Conservation (phyloP, 92 coral and sea anemone genomes). For the Bergia sp. region DNA sequence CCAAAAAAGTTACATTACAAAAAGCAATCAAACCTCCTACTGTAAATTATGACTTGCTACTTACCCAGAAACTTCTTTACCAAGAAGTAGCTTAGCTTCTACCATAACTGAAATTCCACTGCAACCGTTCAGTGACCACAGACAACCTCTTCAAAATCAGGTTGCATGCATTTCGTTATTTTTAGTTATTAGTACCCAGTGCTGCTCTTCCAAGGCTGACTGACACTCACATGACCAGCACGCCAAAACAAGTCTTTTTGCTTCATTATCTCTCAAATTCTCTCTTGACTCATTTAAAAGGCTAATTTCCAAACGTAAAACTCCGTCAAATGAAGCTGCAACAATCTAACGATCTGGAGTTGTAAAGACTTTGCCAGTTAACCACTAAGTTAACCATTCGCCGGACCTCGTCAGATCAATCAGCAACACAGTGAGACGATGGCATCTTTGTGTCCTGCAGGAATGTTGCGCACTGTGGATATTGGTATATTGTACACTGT, state of each 20-base stretch:
- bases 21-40: not conserved
- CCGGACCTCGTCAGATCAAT: no score
- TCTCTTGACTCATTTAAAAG: not conserved
- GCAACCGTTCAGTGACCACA: not conserved
- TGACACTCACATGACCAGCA: slow-evolving; percentile 24
- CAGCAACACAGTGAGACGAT: no score
- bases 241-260: not conserved
- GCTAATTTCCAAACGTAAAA: not conserved
- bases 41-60: not conserved
- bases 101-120: slow-evolving; percentile 27
- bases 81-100: slow-evolving; percentile 40
- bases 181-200: not conserved
- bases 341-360: not conserved
- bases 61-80: slow-evolving; percentile 39
- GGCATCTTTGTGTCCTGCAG: no score
- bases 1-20: not conserved
- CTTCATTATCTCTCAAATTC: not conserved
- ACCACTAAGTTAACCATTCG: no score
- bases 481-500: no score
- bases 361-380: no score
- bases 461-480: no score
- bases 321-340: not conserved
- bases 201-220: not conserved
- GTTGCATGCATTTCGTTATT: no score
- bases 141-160: not conserved